Conservation (phyloP, 2,888 invertebrate genomes). For the Eristalinus aeneus region DNA sequence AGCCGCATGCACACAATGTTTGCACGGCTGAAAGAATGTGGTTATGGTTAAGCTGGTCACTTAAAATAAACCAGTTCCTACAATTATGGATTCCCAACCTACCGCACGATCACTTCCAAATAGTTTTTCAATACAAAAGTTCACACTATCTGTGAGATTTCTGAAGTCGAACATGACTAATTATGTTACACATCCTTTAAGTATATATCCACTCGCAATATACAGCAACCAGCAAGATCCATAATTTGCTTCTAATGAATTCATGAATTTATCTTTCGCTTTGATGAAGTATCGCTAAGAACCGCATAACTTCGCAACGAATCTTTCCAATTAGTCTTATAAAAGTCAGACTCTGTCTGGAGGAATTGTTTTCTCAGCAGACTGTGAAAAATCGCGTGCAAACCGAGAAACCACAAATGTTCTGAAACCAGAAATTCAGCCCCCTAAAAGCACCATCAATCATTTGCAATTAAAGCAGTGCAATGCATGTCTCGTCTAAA, state of each 20-base stretch:
- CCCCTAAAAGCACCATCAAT: constrained; percentile 59
- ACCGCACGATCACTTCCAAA: not conserved
- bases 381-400: constrained; percentile 70
- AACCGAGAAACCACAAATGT: constrained; percentile 51
- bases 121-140: not conserved
- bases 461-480: constrained; percentile 59
- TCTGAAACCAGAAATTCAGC: constrained; percentile 50
- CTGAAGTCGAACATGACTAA: not conserved
- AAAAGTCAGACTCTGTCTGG: constrained; percentile 43
- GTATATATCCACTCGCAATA: too few relatives aligned
- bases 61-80: not conserved
- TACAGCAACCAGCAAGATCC: not conserved
- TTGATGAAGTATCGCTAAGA: constrained; percentile 30
- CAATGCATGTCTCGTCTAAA: constrained; percentile 38
- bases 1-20: not conserved
- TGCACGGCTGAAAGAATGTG: not conserved
- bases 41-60: not conserved
- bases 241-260: constrained; percentile 12
- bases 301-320: constrained; percentile 46
- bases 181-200: not conserved
- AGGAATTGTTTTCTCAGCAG: constrained; percentile 55
- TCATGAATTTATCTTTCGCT: constrained; percentile 24
- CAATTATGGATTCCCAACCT: not conserved
- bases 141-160: not conserved
- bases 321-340: constrained; percentile 53